Conservation (phyloP, 2,113 vertebrate species). For the Macaca nemestrina region DNA sequence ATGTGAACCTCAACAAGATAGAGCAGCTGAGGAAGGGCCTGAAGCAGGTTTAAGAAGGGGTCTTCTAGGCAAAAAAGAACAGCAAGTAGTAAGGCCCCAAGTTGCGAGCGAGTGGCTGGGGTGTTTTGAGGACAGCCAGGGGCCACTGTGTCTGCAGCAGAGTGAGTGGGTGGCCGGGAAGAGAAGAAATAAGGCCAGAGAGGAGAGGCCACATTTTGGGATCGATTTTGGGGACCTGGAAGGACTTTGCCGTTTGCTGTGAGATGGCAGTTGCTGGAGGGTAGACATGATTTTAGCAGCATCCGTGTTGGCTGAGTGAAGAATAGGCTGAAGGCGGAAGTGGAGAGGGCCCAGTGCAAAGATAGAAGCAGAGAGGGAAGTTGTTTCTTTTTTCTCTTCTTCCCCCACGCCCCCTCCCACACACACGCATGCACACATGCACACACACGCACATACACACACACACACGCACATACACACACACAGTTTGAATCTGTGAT, state of each 20-base stretch:
- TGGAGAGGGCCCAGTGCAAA: not conserved
- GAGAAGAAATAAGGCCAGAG: no score
- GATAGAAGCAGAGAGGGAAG: not conserved
- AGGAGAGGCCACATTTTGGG: not conserved
- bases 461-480: not conserved
- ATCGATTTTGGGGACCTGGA: not conserved
- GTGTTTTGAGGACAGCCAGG: not conserved
- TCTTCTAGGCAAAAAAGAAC: not conserved
- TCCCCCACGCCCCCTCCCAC: no score
- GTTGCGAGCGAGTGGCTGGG: rapidly evolving
- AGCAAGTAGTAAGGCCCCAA: not conserved
- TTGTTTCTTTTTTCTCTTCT: not conserved
- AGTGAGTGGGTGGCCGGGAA: rapidly evolving
- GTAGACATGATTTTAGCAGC: not conserved
- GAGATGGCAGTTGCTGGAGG: not conserved
- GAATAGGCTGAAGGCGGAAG: rapidly evolving
- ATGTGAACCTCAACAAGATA: not conserved
- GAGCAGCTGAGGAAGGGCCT: not conserved
- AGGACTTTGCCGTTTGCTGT: not conserved
- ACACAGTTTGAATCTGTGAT: not conserved
- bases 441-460: no score
- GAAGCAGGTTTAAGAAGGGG: not conserved
- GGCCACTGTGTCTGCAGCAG: not conserved
- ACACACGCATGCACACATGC: no score
- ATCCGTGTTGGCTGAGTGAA: not conserved